phyloP scores from a whole-genome alignment of 2,113 vertebrate species.

The Eurypyga helias region DNA sequence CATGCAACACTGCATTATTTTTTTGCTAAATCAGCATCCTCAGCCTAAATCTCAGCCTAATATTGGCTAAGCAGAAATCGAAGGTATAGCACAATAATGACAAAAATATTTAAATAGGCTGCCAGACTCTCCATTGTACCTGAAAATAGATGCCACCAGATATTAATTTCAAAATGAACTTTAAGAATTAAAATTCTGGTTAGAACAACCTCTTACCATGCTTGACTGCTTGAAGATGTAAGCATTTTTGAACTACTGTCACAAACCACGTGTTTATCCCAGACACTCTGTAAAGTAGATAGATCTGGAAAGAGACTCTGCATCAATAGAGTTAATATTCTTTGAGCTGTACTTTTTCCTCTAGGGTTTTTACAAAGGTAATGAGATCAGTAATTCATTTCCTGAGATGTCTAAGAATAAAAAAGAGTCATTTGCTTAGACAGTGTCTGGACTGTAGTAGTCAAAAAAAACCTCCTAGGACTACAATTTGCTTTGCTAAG shows the following conservation, averaged over 20 bases:
- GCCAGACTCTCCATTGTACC: not conserved
- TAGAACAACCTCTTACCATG: not conserved
- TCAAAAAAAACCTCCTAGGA: not conserved
- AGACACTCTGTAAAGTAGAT: not conserved
- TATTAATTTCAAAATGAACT: not conserved
- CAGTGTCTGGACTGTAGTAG: not conserved
- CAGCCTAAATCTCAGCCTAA: not conserved
- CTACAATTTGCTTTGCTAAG: not conserved
- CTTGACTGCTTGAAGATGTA: not conserved
- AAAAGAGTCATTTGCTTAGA: not conserved
- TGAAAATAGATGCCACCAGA: not conserved
- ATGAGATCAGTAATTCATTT: not conserved
- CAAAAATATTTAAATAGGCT: not conserved
- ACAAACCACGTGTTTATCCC: not conserved
- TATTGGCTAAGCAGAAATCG: not conserved
- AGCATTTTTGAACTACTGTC: not conserved
- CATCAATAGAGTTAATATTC: not conserved
- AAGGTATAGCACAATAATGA: not conserved
- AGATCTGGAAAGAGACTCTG: not conserved
- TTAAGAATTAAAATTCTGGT: not conserved
- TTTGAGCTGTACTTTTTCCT: not conserved
- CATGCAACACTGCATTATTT: not conserved
- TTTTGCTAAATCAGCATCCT: not conserved
- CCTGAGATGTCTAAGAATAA: not conserved
- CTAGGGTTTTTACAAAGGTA: not conserved